A percentile compares a stretch with the other conserved stretches of the same genome.
phyloP scores from a whole-genome alignment of 2,113 vertebrate species.

The Elephas maximus region DNA sequence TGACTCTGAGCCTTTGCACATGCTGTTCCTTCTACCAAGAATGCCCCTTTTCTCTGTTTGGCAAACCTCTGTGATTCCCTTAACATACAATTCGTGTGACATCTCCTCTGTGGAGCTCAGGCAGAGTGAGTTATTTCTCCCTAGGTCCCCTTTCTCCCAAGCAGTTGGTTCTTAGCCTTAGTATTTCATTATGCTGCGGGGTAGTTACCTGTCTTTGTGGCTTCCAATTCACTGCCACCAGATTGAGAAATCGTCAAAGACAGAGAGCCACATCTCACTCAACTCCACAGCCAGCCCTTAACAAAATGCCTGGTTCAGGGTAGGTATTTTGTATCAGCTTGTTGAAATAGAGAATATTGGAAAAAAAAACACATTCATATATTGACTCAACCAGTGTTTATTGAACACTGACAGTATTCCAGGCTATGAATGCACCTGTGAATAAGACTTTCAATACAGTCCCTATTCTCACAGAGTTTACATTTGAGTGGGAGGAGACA shows the following conservation, averaged over 20 bases:
- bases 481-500: background rate
- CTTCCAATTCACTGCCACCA: background rate
- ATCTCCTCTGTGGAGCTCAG: background rate
- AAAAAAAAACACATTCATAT: background rate
- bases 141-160: background rate
- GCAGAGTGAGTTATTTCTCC: background rate
- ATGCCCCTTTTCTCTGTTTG: background rate
- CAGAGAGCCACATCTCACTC: background rate
- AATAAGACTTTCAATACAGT: background rate
- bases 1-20: background rate
- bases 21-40: background rate
- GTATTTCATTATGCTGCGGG: background rate
- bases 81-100: background rate
- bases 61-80: background rate
- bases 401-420: background rate
- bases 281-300: background rate
- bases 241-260: background rate
- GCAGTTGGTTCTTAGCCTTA: background rate
- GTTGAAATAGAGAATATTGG: background rate
- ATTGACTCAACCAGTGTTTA: background rate
- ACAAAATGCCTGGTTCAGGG: background rate
- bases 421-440: background rate
- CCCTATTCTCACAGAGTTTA: background rate
- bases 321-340: background rate
- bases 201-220: background rate